These are phyloP conservation scores for Antechinus stuartii DNA, from an alignment of 2,113 vertebrate species.

Conservation along the genomic window DNA sequence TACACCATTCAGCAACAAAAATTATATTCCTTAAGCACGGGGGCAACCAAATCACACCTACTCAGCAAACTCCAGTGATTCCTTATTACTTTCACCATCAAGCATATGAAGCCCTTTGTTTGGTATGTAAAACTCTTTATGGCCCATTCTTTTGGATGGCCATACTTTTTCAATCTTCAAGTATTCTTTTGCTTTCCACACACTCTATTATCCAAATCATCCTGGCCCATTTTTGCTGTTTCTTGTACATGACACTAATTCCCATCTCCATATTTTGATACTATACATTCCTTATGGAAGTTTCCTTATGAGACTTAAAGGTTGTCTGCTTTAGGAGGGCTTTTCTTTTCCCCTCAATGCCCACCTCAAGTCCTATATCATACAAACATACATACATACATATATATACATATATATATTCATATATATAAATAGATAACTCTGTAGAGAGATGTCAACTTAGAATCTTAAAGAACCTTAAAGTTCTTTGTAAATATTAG, in stretches of 20 bases:
- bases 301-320: neutral
- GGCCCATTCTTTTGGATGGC: neutral
- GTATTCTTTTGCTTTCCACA: neutral
- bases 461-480: no score
- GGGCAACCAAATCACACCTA: neutral
- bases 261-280: neutral
- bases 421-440: no score
- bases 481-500: no score
- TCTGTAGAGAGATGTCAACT: no score
- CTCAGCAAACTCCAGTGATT: neutral
- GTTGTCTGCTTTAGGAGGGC: neutral
- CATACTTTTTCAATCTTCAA: neutral
- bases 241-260: neutral
- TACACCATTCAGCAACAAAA: neutral
- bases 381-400: no score
- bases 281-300: neutral
- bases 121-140: neutral
- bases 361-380: neutral
- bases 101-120: neutral
- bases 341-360: neutral
- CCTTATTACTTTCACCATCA: neutral
- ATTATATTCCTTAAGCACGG: neutral
- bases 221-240: neutral
- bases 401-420: no score
- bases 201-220: neutral